These are phyloP conservation scores for Enteromius argenteus DNA, from an alignment of 2,797 vertebrate genomes.

Conservation along the genomic window DNA sequence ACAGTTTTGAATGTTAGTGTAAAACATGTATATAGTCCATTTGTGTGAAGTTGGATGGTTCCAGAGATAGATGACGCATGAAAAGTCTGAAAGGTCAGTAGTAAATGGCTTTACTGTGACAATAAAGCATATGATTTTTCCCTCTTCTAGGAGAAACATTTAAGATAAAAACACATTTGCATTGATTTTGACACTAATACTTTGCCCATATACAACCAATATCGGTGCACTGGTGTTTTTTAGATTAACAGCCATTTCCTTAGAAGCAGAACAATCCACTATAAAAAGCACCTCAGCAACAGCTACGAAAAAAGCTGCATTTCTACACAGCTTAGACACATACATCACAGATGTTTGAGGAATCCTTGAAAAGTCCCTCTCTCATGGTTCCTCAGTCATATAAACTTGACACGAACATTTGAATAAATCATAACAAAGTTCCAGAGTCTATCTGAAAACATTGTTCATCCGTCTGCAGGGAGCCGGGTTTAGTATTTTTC, in stretches of 20 bases:
- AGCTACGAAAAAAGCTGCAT: slow-evolving; percentile 41
- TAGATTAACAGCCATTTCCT: not conserved
- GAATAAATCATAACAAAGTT: slow-evolving; percentile 27
- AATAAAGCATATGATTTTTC: slow-evolving; percentile 2
- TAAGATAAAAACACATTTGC: slow-evolving; percentile 35
- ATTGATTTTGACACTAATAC: not conserved
- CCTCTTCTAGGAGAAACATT: not conserved
- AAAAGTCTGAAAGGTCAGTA: slow-evolving; percentile 16
- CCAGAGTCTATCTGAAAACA: slow-evolving; percentile 33
- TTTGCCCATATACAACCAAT: slow-evolving; percentile 6
- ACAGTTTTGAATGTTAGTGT: not conserved
- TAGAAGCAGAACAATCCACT: slow-evolving; percentile 18
- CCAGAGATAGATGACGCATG: slow-evolving; percentile 4
- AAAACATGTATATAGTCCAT: not conserved
- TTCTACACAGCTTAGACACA: slow-evolving; percentile 51
- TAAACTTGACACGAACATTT: slow-evolving; percentile 20
- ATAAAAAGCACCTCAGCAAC: slow-evolving; percentile 25
- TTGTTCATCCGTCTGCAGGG: slow-evolving; percentile 2
- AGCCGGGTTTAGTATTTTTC: not conserved
- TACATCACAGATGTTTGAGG: slow-evolving; percentile 67
- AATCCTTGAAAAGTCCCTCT: slow-evolving; percentile 14
- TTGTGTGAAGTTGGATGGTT: not conserved
- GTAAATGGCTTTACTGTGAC: slow-evolving; percentile 32
- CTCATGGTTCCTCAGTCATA: not conserved
- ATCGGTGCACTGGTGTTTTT: not conserved